Evolutionary conservation across 2,888 invertebrate species (phyloP).

Genomic region (Scaeva pyrastri): DNA sequence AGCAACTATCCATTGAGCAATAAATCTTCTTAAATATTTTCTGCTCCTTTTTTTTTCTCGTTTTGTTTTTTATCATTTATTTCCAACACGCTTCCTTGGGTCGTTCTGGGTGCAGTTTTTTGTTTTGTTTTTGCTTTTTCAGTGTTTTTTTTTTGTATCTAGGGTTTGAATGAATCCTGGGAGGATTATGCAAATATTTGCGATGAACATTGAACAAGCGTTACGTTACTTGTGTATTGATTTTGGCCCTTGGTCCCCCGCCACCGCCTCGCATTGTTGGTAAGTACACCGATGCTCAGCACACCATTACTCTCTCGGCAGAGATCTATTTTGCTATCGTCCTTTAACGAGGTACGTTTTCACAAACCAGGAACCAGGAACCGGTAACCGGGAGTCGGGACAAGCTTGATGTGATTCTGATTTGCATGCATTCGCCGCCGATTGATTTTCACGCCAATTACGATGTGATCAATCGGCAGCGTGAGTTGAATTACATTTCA

Average conservation of each 20-base stretch:
- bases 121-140: slow-evolving; percentile 39
- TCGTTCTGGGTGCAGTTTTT: slow-evolving; percentile 19
- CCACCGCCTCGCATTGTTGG: not conserved
- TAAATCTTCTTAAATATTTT: slow-evolving; percentile 61
- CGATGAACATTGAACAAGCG: slow-evolving; percentile 67
- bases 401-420: not conserved
- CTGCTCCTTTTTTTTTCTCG: no score
- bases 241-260: not conserved
- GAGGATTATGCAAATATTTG: slow-evolving; percentile 74
- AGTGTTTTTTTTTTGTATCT: not conserved
- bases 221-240: slow-evolving; percentile 61
- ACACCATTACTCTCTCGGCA: slow-evolving; percentile 23
- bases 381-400: not conserved
- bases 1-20: slow-evolving; percentile 42
- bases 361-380: not conserved
- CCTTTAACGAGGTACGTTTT: slow-evolving; percentile 43
- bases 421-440: slow-evolving; percentile 49
- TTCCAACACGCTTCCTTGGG: slow-evolving; percentile 26
- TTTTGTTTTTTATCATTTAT: slow-evolving; percentile 38
- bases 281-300: not conserved
- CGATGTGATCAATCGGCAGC: slow-evolving; percentile 59
- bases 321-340: slow-evolving; percentile 46
- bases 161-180: slow-evolving; percentile 42
- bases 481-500: slow-evolving; percentile 59
- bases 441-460: slow-evolving; percentile 62